phyloP scores from a whole-genome alignment of 1,140 invertebrate species.

The Holcopasites calliopsidis region DNA sequence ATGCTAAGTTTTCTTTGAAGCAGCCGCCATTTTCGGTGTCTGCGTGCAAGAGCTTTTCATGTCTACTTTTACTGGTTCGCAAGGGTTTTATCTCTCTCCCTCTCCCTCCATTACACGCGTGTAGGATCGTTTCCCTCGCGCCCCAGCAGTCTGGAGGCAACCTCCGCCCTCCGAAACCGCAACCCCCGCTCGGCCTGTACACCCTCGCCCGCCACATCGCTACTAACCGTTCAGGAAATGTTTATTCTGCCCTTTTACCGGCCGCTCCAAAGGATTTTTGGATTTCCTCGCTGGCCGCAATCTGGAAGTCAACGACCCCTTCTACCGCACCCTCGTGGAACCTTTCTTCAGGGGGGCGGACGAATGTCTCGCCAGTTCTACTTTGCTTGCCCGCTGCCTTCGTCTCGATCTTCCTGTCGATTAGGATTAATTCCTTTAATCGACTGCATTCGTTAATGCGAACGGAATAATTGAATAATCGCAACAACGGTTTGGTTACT shows the following conservation, averaged over 20 bases:
- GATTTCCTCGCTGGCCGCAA: constrained; percentile 57
- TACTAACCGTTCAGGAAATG: constrained; percentile 76
- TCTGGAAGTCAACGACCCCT: constrained; percentile 50
- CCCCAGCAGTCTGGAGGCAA: constrained; percentile 67
- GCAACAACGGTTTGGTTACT: too few species aligned
- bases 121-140: constrained; percentile 57
- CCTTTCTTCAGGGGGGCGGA: neutral
- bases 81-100: constrained; percentile 52
- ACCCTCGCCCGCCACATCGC: constrained; percentile 40
- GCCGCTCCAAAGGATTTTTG: constrained; percentile 69
- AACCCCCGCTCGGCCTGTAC: constrained; percentile 64
- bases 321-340: neutral
- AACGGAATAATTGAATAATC: too few species aligned
- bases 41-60: constrained; percentile 31
- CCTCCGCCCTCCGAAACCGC: constrained; percentile 68
- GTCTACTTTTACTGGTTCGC: constrained; percentile 60
- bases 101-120: constrained; percentile 47
- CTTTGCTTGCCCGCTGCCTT: neutral
- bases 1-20: constrained; percentile 27
- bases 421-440: too few species aligned
- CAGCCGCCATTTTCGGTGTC: constrained; percentile 5
- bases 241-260: constrained; percentile 72
- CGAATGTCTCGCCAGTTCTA: too few species aligned
- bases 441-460: too few species aligned
- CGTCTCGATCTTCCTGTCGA: too few species aligned